These are phyloP conservation scores for Dicyrtomina minuta DNA, from an alignment of 2,888 invertebrate species.

Conservation along the genomic window DNA sequence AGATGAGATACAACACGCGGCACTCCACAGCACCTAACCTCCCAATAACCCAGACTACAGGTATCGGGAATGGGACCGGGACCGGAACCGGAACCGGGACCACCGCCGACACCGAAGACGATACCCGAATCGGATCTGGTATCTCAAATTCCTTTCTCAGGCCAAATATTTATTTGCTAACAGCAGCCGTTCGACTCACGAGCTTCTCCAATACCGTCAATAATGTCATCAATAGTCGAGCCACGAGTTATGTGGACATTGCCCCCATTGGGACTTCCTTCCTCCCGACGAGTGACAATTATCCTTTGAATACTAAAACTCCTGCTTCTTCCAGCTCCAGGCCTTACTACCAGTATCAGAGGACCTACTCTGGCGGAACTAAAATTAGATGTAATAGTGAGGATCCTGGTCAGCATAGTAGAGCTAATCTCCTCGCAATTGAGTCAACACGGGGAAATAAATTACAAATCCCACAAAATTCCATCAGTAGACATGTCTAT, in stretches of 20 bases:
- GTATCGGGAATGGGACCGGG: no score
- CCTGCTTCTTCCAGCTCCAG: not conserved
- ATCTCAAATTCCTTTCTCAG: no score
- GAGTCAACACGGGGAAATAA: no score
- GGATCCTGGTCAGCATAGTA: slow-evolving; percentile 44
- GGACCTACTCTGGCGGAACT: slow-evolving; percentile 37
- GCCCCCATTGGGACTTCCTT: no score
- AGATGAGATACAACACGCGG: no score
- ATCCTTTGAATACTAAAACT: not conserved
- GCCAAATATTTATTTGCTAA: slow-evolving; percentile 17
- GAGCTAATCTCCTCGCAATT: not conserved
- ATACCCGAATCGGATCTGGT: no score
- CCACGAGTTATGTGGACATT: slow-evolving; percentile 22
- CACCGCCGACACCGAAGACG: no score
- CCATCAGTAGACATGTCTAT: not conserved
- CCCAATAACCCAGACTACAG: not conserved
- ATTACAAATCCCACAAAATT: not conserved
- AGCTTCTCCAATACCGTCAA: slow-evolving; percentile 2
- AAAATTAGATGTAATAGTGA: slow-evolving; percentile 48
- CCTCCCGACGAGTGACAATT: no score
- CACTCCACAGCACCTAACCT: not conserved
- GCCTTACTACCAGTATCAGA: slow-evolving; percentile 30
- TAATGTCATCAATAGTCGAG: slow-evolving; percentile 14
- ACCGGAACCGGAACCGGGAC: no score
- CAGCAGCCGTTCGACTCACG: slow-evolving; percentile 23